Evolutionary conservation across 1,140 invertebrate genomes (phyloP).

Genomic region (Globodera rostochiensis): DNA sequence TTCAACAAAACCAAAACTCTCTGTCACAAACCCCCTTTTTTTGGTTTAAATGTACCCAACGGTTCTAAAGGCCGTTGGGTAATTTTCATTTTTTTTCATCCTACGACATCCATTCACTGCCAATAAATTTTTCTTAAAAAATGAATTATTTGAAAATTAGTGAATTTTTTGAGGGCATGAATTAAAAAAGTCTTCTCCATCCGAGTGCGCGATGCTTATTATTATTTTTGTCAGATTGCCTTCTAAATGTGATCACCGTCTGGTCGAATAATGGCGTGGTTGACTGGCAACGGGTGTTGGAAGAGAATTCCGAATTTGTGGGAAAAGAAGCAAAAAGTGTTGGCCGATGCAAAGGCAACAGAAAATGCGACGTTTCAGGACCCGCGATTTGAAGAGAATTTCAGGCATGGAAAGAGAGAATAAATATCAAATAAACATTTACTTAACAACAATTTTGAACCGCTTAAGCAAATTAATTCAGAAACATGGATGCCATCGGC

Average conservation of each 20-base stretch:
- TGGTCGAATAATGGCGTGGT: not conserved
- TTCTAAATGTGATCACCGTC: not conserved
- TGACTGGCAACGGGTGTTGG: not conserved
- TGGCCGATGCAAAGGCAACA: not conserved
- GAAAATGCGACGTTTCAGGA: not conserved
- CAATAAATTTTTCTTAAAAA: no score
- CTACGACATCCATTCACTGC: no score
- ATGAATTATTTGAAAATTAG: no score
- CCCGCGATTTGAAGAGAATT: not conserved
- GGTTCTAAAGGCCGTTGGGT: not conserved
- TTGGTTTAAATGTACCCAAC: no score
- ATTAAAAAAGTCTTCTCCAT: no score
- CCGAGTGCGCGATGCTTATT: not conserved
- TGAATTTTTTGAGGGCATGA: no score
- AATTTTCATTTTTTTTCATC: not conserved
- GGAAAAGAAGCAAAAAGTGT: not conserved
- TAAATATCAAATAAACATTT: no score
- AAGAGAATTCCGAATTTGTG: not conserved
- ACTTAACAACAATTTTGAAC: no score
- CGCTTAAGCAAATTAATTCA: not conserved
- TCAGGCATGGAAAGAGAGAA: not conserved
- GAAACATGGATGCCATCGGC: not conserved
- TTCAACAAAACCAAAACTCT: no score
- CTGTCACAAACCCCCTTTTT: no score
- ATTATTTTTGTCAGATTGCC: not conserved